phyloP scores from a whole-genome alignment of 2,888 invertebrate genomes.

The Pollenia angustigena region DNA sequence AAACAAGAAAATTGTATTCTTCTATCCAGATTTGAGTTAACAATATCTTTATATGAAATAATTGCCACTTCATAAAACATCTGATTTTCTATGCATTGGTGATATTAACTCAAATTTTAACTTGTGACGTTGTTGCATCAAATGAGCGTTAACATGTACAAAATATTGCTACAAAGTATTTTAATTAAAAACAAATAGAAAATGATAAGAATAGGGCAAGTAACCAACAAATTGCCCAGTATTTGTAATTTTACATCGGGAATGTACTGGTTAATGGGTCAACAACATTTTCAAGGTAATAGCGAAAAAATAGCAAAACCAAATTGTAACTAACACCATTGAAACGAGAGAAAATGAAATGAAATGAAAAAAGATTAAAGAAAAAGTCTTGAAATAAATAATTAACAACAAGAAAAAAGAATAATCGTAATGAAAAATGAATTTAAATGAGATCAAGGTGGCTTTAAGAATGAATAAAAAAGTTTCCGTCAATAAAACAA shows the following conservation, averaged over 20 bases:
- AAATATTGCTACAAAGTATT: slow-evolving; percentile 34
- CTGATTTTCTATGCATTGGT: too few species aligned
- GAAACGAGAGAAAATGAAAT: neutral
- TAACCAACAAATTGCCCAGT: neutral
- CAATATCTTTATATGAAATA: too few species aligned
- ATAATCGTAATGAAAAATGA: slow-evolving; percentile 47
- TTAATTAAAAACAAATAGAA: neutral
- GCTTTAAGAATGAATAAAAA: neutral
- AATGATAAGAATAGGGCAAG: slow-evolving; percentile 40
- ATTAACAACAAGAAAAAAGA: slow-evolving; percentile 24
- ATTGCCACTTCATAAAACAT: too few species aligned
- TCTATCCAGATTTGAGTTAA: too few species aligned
- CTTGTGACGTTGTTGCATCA: too few species aligned
- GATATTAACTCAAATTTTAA: too few species aligned
- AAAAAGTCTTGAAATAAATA: slow-evolving; percentile 47
- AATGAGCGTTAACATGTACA: too few species aligned
- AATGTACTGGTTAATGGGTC: slow-evolving; percentile 54
- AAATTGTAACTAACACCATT: slow-evolving; percentile 16
- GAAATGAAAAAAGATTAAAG: slow-evolving; percentile 6
- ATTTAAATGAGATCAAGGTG: slow-evolving; percentile 62
- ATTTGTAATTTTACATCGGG: neutral
- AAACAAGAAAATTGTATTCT: too few species aligned
- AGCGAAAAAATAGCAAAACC: neutral
- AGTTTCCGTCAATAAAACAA: slow-evolving; percentile 52
- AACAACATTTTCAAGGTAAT: slow-evolving; percentile 61